Base-by-base conservation (phyloP, 2,113 vertebrate species). In the Trichomycterus rosablanca region DNA sequence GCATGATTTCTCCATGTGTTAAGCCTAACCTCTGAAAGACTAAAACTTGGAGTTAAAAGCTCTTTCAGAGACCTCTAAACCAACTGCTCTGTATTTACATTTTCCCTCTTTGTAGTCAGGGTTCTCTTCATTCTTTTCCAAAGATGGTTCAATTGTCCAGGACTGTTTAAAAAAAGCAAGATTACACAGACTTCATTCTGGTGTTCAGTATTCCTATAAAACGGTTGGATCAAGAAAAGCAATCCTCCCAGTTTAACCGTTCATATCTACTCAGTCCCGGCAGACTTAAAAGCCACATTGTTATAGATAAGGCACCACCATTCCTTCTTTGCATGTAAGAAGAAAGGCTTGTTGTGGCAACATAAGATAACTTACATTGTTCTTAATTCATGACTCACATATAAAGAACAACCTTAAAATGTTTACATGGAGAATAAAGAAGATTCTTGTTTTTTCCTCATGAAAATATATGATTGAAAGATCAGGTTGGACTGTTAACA, bases 11-110 rank as follows among this genome's bases (percentile, higher is more conserved):
- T 81, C 77, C 78, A 76, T 78, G 78, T 78, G 78, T 84, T 84
- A 79, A 78, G 72, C 77, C 79, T 76, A 82, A 81, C 82, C 82
- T 86, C 79, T 80, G 77, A 81, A 75, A 81, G 76, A n/a, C n/a
- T n/a, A n/a, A n/a, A n/a, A n/a, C n/a, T n/a, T n/a, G n/a, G n/a
- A 81, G 82, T 78, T 82, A 83, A 81, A 79, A 86, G n/a, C n/a
- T n/a, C 84, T 87, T 84, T 86, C 78, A 88, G 84, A 89, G 86
- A 84, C 82, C 74, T 82, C 81, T 83, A 87, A 81, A 80, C 79
- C 34, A 71, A 74, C 79, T 83, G 78, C 66, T 73, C 55, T 73
- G 67, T 88, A 86, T 88, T 86, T 88, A 86, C 84, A 85, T 53
- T 34, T 70, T 59, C 49, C 10, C 48, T 53, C 16, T 63, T 35